These are phyloP conservation scores for Ictalurus furcatus DNA, from an alignment of 2,113 vertebrate species.

Conservation along the genomic window DNA sequence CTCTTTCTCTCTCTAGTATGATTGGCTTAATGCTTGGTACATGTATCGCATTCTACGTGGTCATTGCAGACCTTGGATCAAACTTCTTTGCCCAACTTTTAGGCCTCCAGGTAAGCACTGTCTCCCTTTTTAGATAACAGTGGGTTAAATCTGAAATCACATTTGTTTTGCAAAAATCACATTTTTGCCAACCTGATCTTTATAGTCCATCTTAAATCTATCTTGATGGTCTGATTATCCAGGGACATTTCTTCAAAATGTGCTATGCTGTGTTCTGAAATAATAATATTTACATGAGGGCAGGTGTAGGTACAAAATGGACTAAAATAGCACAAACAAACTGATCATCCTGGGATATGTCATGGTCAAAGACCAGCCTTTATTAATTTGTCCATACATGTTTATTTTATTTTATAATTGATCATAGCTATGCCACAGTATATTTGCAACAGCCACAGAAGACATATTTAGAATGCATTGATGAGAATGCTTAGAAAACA, in stretches of 20 bases:
- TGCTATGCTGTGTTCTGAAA: background rate
- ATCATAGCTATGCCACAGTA: background rate
- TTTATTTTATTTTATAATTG: background rate
- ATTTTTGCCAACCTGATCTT: background rate
- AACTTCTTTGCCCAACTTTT: conserved; percentile 91
- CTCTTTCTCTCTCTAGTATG: conserved; percentile 73
- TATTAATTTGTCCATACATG: background rate
- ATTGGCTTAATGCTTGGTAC: conserved; percentile 98
- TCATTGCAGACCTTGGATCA: conserved; percentile 95
- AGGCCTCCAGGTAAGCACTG: conserved; percentile 82
- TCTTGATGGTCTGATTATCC: background rate
- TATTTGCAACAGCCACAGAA: background rate
- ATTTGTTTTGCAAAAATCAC: background rate
- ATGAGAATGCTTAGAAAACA: background rate
- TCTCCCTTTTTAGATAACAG: background rate
- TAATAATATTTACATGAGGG: background rate
- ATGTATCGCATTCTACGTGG: conserved; percentile 96
- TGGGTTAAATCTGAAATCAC: background rate
- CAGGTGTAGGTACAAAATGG: background rate
- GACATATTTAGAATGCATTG: background rate
- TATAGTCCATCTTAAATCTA: background rate
- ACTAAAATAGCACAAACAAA: background rate
- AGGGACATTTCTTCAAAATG: background rate
- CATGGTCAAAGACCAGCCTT: background rate
- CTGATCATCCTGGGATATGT: background rate